Base-by-base conservation (phyloP, 1,140 invertebrate genomes). In the Drosophila malerkotliana region DNA sequence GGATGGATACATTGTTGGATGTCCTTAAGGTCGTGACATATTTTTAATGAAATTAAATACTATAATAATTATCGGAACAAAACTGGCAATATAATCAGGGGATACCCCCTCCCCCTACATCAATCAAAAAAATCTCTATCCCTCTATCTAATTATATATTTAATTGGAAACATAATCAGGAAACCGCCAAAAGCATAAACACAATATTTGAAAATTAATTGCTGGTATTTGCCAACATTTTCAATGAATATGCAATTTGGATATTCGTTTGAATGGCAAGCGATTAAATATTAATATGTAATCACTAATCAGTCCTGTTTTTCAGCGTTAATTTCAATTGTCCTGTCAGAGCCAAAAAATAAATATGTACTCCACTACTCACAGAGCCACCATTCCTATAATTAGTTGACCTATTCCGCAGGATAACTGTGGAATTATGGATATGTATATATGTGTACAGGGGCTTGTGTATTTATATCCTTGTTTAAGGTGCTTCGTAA, bases 141-240 rank as follows among this genome's bases (percentile, higher is more conserved):
- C 18, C 18, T 18, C 18, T 62, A 21, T 47, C 15, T 21, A 52
- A 67, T 67, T 45, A 52, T 47, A 66, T 64, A 67, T 64, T 52
- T 67, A 67, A 64, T 67, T 64, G 21, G 4, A 67, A 52, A 34
- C 44, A 28, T 26, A 56, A 63, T 47, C 53, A 12, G 14, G 32
- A 14, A 6, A 4, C 1, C 14, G 0, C 10, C 15, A 2, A 21
- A 21, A 21, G 21, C 21, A 21, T 21, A 21, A 21, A 21, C 21
- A 9, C 9, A 8, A 28, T 28, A 28, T 45, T 34, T 15, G 21
- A 21, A 18, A 62, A 67, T 63, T 66, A 49, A 59, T 66, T 66
- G 45, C 15, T 8, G 15, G 45, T 9, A 24, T 60, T 51, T 51
- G 7, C 1, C 32, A 32, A 32, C 32, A 32, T 8, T 9, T 37